Evolutionary conservation across 2,888 invertebrate genomes (phyloP).

Genomic region (Megalurothrips usitatus): DNA sequence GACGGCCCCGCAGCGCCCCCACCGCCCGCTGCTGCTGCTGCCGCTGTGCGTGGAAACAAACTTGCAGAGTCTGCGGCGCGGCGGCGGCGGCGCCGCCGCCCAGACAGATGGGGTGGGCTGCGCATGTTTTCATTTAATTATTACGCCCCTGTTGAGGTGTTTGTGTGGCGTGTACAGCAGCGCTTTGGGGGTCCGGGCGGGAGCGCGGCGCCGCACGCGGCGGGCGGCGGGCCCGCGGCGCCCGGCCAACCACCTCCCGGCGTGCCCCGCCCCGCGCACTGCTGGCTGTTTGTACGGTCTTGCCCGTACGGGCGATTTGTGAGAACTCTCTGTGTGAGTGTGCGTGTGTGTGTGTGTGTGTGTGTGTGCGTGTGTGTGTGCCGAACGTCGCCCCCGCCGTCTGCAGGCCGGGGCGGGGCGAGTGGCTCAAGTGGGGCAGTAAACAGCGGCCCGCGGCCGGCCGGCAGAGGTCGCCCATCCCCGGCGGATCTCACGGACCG

Average conservation of each 20-base stretch:
- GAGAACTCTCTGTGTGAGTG: too few relatives aligned
- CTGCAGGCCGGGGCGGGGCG: not conserved
- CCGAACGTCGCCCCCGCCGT: too few relatives aligned
- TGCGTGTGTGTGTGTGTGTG: too few relatives aligned
- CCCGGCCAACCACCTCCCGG: too few relatives aligned
- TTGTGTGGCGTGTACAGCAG: not conserved
- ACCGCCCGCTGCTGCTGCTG: too few relatives aligned
- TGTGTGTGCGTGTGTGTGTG: too few relatives aligned
- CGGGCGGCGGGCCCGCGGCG: not conserved
- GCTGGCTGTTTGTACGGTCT: too few relatives aligned
- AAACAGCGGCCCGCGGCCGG: not conserved
- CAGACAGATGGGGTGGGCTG: too few relatives aligned
- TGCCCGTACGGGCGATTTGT: too few relatives aligned
- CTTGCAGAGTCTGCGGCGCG: not conserved
- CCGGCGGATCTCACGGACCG: not conserved
- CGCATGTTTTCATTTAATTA: slow-evolving; percentile 25
- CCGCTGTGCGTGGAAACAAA: not conserved
- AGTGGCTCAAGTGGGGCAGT: not conserved
- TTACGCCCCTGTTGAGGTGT: slow-evolving; percentile 13
- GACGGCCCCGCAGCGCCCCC: not conserved
- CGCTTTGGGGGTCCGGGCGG: not conserved
- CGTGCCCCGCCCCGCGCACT: too few relatives aligned
- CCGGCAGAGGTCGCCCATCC: not conserved
- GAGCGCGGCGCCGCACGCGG: not conserved
- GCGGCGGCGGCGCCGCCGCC: too few relatives aligned